Evolutionary conservation across 1,140 invertebrate species (phyloP).

Genomic region (Leptinotarsa lineolata): DNA sequence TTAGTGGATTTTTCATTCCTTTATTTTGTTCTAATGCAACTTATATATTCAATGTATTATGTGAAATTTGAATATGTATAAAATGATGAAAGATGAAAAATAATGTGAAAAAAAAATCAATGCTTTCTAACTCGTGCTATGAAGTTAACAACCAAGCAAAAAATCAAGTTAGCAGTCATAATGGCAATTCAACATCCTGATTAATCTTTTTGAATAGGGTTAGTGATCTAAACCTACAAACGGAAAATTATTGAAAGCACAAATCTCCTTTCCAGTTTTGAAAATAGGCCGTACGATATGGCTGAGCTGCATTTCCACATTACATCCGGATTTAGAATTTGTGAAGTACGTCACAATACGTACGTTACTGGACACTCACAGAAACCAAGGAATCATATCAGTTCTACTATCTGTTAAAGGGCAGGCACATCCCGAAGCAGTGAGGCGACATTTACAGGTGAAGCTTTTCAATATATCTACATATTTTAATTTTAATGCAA

Average conservation of each 20-base stretch:
- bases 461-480: slow-evolving; percentile 26
- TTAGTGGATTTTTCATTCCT: no score
- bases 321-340: slow-evolving; percentile 62
- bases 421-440: slow-evolving; percentile 46
- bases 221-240: no score
- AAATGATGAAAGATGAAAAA: no score
- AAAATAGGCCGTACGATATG: slow-evolving; percentile 45
- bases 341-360: slow-evolving; percentile 67
- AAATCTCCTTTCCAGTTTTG: slow-evolving; percentile 39
- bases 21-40: no score
- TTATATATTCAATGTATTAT: no score
- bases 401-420: slow-evolving; percentile 68
- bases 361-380: slow-evolving; percentile 67
- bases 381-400: slow-evolving; percentile 72
- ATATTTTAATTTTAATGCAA: not conserved
- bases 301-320: slow-evolving; percentile 43
- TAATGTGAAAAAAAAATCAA: no score
- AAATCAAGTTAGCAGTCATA: no score
- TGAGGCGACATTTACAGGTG: slow-evolving; percentile 51
- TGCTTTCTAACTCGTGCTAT: no score
- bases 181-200: not conserved
- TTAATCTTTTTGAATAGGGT: no score
- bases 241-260: no score
- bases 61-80: no score
- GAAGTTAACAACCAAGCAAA: no score